Evolutionary conservation across 1,140 invertebrate species (phyloP), one percentile per base, ranked within the genome.

Genomic region (Fopius arisanus): DNA sequence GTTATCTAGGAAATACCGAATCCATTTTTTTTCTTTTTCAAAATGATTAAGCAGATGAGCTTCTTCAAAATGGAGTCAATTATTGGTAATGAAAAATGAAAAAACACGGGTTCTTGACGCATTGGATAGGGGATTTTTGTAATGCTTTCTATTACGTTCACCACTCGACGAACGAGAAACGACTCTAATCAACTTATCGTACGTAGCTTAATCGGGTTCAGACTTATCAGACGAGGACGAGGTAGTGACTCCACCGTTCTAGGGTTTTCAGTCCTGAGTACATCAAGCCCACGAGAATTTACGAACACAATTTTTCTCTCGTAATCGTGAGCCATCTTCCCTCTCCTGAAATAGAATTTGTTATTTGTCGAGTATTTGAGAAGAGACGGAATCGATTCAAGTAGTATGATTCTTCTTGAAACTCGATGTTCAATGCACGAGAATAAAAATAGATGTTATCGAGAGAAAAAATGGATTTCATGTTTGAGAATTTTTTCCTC

Each of bases 301-400:
- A 31, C 3, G 29, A 31, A 31, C 7, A 31, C 29, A 31, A 31
- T 31, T 31, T 31, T 31, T 31, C 7, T 31, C 29, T 26, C 67
- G 48, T 19, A 21, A 28, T n/a, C 19, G 16, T 19, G 43, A 26
- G 19, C 23, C 67, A 68, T 68, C 23, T 16, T 41, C 31, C 14
- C 14, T 7, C 26, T 21, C 16, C 41, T 19, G 37, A 23, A 43
- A 51, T 26, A 16, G 28, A 4, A 6, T 31, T 80, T 81, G 16
- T 80, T 81, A 78, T 82, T 83, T 59, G 82, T 77, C 66, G 81
- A 82, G 48, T 21, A 72, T 26, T 19, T 12, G 12, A 2, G 3
- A 33, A 43, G 16, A 41, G 6, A 4, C 31, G 21, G 16, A 33
- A 21, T 10, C 2, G 28, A 48, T 48, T 23, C 29, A 31, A 31